Percentiles rank a stretch among this genome's conserved stretches.
These are phyloP conservation scores for Anhinga rufa DNA, from an alignment of 2,113 vertebrate species.

Conservation along the genomic window DNA sequence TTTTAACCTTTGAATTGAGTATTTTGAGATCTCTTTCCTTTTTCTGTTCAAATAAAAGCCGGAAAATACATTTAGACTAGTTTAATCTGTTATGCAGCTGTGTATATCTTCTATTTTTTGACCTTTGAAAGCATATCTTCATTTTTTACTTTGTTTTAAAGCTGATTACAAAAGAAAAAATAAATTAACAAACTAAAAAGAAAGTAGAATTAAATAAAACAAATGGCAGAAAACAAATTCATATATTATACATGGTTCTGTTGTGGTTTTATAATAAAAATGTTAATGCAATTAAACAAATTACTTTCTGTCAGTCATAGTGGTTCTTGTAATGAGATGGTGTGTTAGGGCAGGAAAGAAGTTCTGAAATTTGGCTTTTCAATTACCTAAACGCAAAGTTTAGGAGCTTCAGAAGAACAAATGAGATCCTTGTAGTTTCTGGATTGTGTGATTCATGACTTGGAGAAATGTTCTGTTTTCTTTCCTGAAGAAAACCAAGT, in stretches of 20 bases:
- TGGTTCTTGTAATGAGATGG: background rate
- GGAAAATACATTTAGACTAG: background rate
- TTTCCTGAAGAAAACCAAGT: background rate
- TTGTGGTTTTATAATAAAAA: constrained; percentile 14
- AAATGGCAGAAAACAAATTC: constrained; percentile 31
- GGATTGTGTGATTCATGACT: background rate
- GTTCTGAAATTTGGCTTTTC: constrained; percentile 24
- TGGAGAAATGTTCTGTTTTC: background rate
- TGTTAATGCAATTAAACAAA: constrained; percentile 18
- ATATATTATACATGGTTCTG: background rate
- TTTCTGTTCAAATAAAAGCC: background rate
- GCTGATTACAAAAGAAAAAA: background rate
- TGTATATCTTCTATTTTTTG: background rate
- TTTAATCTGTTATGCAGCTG: background rate
- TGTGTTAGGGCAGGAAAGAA: background rate
- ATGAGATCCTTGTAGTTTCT: background rate
- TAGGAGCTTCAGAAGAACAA: background rate
- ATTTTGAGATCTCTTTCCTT: background rate
- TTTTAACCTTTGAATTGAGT: background rate
- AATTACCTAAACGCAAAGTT: constrained; percentile 22
- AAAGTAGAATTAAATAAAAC: constrained; percentile 40
- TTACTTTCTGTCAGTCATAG: background rate
- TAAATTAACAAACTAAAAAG: constrained; percentile 3
- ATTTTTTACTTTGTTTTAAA: constrained; percentile 16
- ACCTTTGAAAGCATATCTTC: background rate